These are phyloP conservation scores for Thymelicus lineola DNA, from an alignment of 2,888 invertebrate genomes.

Conservation along the genomic window DNA sequence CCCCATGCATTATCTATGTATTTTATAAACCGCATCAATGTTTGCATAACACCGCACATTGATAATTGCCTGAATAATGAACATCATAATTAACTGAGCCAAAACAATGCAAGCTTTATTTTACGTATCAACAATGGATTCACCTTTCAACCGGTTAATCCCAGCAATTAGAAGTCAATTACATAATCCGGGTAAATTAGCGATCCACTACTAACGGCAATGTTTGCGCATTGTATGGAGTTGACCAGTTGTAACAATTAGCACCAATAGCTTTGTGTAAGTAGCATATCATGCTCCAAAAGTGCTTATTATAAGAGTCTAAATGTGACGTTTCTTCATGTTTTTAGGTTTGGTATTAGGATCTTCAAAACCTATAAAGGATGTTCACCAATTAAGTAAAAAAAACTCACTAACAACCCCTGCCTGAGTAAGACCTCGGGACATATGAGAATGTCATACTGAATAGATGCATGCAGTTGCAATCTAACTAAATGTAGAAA, in stretches of 20 bases:
- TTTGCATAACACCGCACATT: constrained; percentile 3
- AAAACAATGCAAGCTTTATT: constrained; percentile 10
- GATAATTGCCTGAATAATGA: constrained; percentile 18
- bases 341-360: too few relatives aligned
- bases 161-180: constrained; percentile 23
- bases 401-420: too few relatives aligned
- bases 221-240: neutral
- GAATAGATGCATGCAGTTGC: too few relatives aligned
- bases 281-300: too few relatives aligned
- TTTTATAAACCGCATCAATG: neutral
- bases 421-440: too few relatives aligned
- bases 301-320: too few relatives aligned
- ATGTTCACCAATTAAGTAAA: too few relatives aligned
- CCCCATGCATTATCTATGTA: neutral
- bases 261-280: too few relatives aligned
- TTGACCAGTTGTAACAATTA: neutral
- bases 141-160: constrained; percentile 20
- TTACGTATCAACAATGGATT: constrained; percentile 16
- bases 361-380: too few relatives aligned
- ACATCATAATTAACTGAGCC: constrained; percentile 10
- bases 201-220: neutral
- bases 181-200: constrained; percentile 13
- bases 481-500: too few relatives aligned
- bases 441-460: too few relatives aligned
- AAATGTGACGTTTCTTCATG: too few relatives aligned